Conservation (phyloP, 2,888 invertebrate species). For the Tetragnatha montana region DNA sequence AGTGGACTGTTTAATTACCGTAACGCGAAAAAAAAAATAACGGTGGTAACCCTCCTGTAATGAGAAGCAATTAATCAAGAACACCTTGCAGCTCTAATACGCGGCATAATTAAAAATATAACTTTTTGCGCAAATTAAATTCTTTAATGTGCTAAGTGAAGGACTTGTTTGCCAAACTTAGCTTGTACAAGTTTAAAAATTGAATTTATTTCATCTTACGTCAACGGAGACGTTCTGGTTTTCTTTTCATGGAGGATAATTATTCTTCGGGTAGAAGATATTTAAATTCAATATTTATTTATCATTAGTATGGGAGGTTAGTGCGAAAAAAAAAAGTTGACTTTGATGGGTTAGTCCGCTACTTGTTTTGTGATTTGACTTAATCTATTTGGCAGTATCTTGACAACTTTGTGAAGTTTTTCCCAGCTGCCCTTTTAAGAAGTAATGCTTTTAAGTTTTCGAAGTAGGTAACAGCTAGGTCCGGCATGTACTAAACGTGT, state of each 20-base stretch:
- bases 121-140: background rate
- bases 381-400: background rate
- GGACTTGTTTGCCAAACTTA: background rate
- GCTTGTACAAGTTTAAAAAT: background rate
- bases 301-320: background rate
- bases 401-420: background rate
- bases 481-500: no score
- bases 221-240: background rate
- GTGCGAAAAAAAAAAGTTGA: background rate
- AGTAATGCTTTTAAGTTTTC: no score
- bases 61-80: background rate
- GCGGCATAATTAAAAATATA: background rate
- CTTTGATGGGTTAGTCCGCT: background rate
- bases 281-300: slow-evolving; percentile 1
- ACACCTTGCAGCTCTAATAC: background rate
- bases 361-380: background rate
- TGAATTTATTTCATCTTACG: background rate
- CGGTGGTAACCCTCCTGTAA: background rate
- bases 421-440: background rate
- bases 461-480: no score
- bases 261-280: background rate
- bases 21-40: background rate
- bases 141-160: background rate
- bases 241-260: background rate
- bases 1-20: background rate